A percentile compares a stretch with the other conserved stretches of the same genome.
Evolutionary conservation across 2,113 vertebrate genomes (phyloP).

Genomic region (Ochotona curzoniae): DNA sequence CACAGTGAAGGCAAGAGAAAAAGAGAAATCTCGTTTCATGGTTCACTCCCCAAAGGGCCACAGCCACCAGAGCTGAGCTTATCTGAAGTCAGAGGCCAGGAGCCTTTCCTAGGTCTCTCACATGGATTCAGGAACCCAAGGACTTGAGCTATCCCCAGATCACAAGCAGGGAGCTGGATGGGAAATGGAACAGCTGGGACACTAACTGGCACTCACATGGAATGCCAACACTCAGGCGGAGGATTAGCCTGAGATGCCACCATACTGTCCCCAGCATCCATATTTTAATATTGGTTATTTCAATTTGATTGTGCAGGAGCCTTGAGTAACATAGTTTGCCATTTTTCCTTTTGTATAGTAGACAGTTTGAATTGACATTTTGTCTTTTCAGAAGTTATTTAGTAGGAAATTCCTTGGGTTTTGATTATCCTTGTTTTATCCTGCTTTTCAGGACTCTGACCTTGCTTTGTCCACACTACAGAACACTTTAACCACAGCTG

Average conservation of each 20-base stretch:
- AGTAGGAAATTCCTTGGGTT: background rate
- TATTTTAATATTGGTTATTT: slow-evolving; percentile 34
- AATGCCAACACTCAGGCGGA: background rate
- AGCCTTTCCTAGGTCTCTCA: too few species aligned
- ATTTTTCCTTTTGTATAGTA: background rate
- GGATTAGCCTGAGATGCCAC: too few species aligned
- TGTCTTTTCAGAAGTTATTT: slow-evolving; percentile 19
- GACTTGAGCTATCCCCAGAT: too few species aligned
- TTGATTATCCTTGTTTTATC: background rate
- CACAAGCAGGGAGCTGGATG: too few species aligned
- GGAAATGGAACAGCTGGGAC: too few species aligned
- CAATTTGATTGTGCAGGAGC: background rate
- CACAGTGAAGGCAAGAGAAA: too few species aligned
- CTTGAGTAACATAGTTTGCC: slow-evolving; percentile 5
- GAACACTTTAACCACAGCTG: background rate
- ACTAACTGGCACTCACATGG: too few species aligned
- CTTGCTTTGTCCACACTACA: background rate
- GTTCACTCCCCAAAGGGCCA: too few species aligned
- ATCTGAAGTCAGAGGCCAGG: too few species aligned
- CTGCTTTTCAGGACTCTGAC: slow-evolving; percentile 14
- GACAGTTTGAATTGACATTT: slow-evolving; percentile 17
- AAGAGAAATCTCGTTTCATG: too few species aligned
- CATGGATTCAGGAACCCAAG: too few species aligned
- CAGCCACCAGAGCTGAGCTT: too few species aligned
- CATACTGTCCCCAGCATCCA: background rate